Conservation (phyloP, 2,888 invertebrate genomes). For the Salpingus planirostris region DNA sequence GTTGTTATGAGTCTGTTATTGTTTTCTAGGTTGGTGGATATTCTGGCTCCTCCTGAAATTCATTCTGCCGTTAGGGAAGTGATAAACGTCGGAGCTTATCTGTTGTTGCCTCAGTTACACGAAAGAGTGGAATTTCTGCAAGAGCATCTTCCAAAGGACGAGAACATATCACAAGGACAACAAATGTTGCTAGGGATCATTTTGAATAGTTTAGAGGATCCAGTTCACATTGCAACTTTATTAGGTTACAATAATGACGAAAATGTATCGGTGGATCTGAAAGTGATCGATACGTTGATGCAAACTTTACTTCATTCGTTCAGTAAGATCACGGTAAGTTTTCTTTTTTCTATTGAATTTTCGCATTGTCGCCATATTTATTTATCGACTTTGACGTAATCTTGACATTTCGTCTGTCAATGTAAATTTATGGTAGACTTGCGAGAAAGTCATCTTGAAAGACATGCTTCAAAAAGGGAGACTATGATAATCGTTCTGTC, state of each 20-base stretch:
- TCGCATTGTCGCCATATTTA: too few species aligned
- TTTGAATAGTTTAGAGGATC: slow-evolving; percentile 52
- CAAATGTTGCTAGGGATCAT: slow-evolving; percentile 52
- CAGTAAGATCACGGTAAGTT: slow-evolving; percentile 47
- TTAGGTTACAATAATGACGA: slow-evolving; percentile 41
- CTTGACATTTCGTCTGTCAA: too few species aligned
- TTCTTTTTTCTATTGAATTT: too few species aligned
- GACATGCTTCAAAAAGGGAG: too few species aligned
- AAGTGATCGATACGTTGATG: slow-evolving; percentile 45
- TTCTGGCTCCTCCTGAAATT: slow-evolving; percentile 43
- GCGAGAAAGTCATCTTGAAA: too few species aligned
- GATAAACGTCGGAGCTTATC: slow-evolving; percentile 49
- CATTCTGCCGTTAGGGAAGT: slow-evolving; percentile 49
- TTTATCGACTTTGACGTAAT: too few species aligned
- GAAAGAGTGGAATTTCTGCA: slow-evolving; percentile 52
- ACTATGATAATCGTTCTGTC: too few species aligned
- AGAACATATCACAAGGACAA: slow-evolving; percentile 50
- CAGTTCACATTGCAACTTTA: slow-evolving; percentile 48
- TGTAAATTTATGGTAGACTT: too few species aligned
- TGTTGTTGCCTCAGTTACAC: slow-evolving; percentile 50
- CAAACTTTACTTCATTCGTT: slow-evolving; percentile 48
- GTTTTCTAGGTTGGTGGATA: slow-evolving; percentile 38
- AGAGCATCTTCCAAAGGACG: slow-evolving; percentile 46
- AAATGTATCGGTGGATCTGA: slow-evolving; percentile 15
- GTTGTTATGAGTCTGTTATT: background rate